Conservation (phyloP, 2,113 vertebrate genomes). For the Abramis brama region DNA sequence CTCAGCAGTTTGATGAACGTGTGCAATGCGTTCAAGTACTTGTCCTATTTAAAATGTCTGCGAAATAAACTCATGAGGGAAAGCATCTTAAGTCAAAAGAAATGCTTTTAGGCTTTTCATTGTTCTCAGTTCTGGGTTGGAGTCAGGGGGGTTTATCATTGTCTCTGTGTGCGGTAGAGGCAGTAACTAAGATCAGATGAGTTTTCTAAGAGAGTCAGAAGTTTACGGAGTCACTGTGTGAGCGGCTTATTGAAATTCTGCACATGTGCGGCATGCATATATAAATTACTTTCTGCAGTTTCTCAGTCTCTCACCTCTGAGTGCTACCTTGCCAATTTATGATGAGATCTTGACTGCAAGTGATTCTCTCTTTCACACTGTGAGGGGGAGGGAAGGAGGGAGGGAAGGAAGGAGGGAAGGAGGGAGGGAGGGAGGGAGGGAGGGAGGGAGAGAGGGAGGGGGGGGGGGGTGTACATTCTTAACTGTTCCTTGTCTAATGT, state of each 20-base stretch:
- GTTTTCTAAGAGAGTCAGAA: conserved; percentile 33
- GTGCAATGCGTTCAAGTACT: background rate
- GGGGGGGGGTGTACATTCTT: conserved; percentile 55
- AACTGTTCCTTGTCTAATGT: conserved; percentile 65
- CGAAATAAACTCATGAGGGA: background rate
- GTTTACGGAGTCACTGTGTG: background rate
- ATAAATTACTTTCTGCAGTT: conserved; percentile 57
- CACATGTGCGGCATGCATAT: conserved; percentile 45
- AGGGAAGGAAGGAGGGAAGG: too few relatives aligned
- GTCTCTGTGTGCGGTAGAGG: conserved; percentile 9
- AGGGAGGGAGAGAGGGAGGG: too few relatives aligned
- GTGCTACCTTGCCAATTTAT: conserved; percentile 61
- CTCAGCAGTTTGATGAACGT: background rate
- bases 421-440: too few relatives aligned
- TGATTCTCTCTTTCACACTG: too few relatives aligned
- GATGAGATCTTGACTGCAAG: conserved; percentile 48
- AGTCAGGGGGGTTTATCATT: background rate
- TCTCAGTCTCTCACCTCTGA: conserved; percentile 63
- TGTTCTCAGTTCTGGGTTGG: background rate
- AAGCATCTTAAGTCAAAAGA: background rate
- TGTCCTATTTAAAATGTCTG: background rate
- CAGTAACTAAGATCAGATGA: conserved; percentile 12
- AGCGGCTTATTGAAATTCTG: conserved; percentile 55
- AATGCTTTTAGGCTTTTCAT: background rate
- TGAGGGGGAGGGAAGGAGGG: too few relatives aligned